Percentiles rank a stretch among this genome's conserved stretches.
These are phyloP conservation scores for Phrynosoma blainvillii DNA, from an alignment of 2,113 vertebrate genomes.

Conservation along the genomic window DNA sequence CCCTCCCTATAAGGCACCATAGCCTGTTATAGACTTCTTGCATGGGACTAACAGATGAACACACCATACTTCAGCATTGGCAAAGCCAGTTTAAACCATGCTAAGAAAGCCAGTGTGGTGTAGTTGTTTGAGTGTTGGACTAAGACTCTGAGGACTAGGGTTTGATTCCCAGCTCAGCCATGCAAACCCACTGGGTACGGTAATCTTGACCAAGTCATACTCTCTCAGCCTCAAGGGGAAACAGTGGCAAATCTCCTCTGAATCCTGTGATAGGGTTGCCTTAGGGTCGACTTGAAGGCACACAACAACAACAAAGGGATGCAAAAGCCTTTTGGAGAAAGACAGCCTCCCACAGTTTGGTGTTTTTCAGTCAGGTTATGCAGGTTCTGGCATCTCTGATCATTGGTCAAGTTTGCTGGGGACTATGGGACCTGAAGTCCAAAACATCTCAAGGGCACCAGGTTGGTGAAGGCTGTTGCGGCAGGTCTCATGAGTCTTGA, in stretches of 20 bases:
- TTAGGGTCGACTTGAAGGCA: no score
- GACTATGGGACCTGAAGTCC: background rate
- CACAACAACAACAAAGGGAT: background rate
- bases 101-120: background rate
- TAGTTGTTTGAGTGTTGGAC: no score
- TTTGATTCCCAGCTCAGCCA: no score
- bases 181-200: no score
- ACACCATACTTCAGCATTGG: constrained; percentile 21
- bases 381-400: background rate
- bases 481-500: constrained; percentile 48
- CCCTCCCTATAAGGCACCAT: background rate
- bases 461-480: background rate
- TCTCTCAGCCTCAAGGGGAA: no score
- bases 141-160: no score
- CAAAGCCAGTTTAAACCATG: constrained; percentile 17
- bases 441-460: background rate
- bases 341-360: background rate
- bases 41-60: background rate
- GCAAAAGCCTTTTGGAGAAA: constrained; percentile 29
- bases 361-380: background rate
- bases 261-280: no score
- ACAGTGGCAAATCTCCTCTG: no score
- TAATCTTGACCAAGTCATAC: no score
- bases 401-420: background rate
- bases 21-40: background rate